Evolutionary conservation across 2,113 vertebrate genomes (phyloP).

Genomic region (Centropus unirufus): DNA sequence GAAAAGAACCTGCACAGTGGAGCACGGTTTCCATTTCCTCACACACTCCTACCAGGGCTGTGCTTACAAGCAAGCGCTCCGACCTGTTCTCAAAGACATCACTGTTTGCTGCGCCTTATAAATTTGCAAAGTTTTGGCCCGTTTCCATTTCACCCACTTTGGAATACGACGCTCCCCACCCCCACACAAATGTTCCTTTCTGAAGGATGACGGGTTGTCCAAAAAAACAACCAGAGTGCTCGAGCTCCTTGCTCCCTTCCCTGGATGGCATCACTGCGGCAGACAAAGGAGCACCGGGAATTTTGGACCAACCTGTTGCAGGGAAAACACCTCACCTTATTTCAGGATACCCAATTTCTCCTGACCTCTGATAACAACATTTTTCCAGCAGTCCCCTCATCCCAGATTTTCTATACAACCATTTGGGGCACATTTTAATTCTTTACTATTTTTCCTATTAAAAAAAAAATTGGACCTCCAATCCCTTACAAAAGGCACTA

Average conservation of each 20-base stretch:
- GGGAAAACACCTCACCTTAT: neutral
- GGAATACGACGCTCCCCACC: constrained; percentile 22
- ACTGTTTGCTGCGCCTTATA: constrained; percentile 36
- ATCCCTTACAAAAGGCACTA: neutral
- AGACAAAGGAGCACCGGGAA: neutral
- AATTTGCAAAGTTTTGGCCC: constrained; percentile 32
- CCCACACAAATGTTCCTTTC: constrained; percentile 31
- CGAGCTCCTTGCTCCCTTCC: neutral
- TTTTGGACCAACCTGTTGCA: neutral
- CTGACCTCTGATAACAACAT: accelerated
- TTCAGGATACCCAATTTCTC: neutral
- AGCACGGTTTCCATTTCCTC: constrained; percentile 28
- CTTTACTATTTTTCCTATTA: neutral
- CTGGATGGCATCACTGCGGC: neutral
- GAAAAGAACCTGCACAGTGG: constrained; percentile 13
- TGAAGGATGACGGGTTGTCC: neutral
- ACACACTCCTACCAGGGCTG: constrained; percentile 23
- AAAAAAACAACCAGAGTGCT: neutral
- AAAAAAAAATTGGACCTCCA: neutral
- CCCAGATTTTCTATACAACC: neutral
- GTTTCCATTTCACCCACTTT: constrained; percentile 49
- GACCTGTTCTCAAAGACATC: constrained; percentile 42
- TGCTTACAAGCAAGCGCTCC: neutral
- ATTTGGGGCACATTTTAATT: neutral
- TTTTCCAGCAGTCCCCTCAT: neutral